A percentile compares a stretch with the other conserved stretches of the same genome.
phyloP scores from a whole-genome alignment of 2,113 vertebrate species.

The Seriola aureovittata region DNA sequence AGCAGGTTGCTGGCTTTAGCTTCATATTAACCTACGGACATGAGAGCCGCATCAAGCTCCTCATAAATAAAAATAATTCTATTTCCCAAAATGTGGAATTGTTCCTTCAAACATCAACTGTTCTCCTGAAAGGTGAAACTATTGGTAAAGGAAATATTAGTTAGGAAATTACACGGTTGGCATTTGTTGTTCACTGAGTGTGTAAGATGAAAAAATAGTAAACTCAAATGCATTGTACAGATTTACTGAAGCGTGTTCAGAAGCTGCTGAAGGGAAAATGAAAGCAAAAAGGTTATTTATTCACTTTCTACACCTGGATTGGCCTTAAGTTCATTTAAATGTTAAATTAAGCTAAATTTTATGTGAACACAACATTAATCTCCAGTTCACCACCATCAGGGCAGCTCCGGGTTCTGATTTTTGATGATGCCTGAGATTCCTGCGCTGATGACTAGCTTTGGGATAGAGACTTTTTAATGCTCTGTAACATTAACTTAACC shows the following conservation, averaged over 20 bases:
- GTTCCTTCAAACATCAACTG: not conserved
- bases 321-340: conserved; percentile 28
- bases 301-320: not conserved
- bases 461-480: conserved; percentile 27
- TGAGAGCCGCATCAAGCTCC: not conserved
- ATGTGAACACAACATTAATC: conserved; percentile 18
- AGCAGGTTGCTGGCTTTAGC: not conserved
- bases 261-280: not conserved
- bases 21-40: not conserved
- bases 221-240: not conserved
- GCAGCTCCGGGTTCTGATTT: conserved; percentile 31
- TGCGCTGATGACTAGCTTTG: not conserved
- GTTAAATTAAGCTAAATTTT: conserved; percentile 16
- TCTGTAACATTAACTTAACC: conserved; percentile 31
- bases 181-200: not conserved
- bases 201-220: not conserved
- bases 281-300: not conserved
- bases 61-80: not conserved
- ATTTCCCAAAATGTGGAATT: not conserved
- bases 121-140: not conserved
- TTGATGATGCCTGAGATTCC: conserved; percentile 24
- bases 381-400: not conserved
- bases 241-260: not conserved
- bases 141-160: not conserved
- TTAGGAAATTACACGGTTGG: not conserved